These are phyloP conservation scores for Plebejus argus DNA, from an alignment of 2,888 invertebrate genomes.

Conservation along the genomic window DNA sequence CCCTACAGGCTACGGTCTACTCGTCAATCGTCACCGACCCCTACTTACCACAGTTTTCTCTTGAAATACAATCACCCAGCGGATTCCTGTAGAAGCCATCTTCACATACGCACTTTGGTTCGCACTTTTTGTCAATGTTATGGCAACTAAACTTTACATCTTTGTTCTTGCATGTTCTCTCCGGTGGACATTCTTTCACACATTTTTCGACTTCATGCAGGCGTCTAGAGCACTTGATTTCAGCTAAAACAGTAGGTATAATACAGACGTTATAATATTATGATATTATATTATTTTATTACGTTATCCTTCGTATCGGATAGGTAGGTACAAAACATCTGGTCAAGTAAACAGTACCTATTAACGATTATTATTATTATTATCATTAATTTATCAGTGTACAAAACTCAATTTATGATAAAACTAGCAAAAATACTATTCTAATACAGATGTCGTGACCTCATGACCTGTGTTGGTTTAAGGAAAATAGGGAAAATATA, in stretches of 20 bases:
- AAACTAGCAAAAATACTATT: neutral
- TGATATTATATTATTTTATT: no score
- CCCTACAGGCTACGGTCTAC: no score
- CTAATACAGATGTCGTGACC: neutral
- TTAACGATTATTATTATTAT: neutral
- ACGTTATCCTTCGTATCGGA: no score
- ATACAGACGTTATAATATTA: neutral
- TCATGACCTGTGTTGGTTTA: neutral
- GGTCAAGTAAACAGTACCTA: no score
- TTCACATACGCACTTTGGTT: constrained; percentile 51
- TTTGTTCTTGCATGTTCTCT: constrained; percentile 50
- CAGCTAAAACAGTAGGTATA: constrained; percentile 37
- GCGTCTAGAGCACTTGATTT: constrained; percentile 42
- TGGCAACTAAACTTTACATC: constrained; percentile 44
- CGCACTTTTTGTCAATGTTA: constrained; percentile 42
- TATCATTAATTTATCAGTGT: neutral
- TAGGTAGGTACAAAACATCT: no score
- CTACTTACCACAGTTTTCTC: constrained; percentile 49
- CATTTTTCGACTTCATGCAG: constrained; percentile 48
- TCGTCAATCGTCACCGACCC: no score
- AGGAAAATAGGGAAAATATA: no score
- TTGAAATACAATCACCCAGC: constrained; percentile 48
- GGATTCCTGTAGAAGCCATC: constrained; percentile 49
- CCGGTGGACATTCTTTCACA: constrained; percentile 48
- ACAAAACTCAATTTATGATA: neutral